Percentiles rank a stretch among this genome's conserved stretches.
Conservation (phyloP, 2,888 invertebrate species). For the Melieria crassipennis region DNA sequence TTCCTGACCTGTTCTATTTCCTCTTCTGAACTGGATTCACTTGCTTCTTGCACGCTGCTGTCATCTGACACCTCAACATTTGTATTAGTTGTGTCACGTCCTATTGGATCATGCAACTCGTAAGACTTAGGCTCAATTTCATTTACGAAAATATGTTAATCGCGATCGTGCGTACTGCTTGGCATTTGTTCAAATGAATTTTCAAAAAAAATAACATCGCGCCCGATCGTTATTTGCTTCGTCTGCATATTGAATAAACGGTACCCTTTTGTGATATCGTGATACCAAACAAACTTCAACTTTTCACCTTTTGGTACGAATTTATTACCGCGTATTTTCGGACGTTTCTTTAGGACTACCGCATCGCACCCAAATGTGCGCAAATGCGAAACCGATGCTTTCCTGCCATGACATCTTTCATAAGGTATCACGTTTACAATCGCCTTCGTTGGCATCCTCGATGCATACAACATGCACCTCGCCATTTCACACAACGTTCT, state of each 20-base stretch:
- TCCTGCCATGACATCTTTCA: conserved; percentile 23
- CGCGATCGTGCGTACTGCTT: too few relatives aligned
- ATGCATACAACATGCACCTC: conserved; percentile 25
- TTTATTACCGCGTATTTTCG: conserved; percentile 16
- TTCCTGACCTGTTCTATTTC: not conserved
- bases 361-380: conserved; percentile 32
- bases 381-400: conserved; percentile 18
- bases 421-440: conserved; percentile 25
- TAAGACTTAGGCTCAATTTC: too few relatives aligned
- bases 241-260: conserved; percentile 35
- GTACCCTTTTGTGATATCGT: conserved; percentile 36
- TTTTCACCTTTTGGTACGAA: conserved; percentile 32
- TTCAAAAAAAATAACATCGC: too few relatives aligned
- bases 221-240: too few relatives aligned
- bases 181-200: too few relatives aligned
- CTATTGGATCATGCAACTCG: too few relatives aligned
- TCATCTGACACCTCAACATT: conserved; percentile 27
- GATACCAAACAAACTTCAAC: conserved; percentile 37
- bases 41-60: not conserved
- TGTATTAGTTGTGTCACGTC: too few relatives aligned
- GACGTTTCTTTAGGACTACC: conserved; percentile 26
- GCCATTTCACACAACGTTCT: conserved; percentile 33
- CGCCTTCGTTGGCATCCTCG: conserved; percentile 26
- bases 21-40: conserved; percentile 1
- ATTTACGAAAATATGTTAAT: too few relatives aligned